A percentile compares a stretch with the other conserved stretches of the same genome.
phyloP scores from a whole-genome alignment of 2,797 vertebrate species.

The Falco biarmicus region DNA sequence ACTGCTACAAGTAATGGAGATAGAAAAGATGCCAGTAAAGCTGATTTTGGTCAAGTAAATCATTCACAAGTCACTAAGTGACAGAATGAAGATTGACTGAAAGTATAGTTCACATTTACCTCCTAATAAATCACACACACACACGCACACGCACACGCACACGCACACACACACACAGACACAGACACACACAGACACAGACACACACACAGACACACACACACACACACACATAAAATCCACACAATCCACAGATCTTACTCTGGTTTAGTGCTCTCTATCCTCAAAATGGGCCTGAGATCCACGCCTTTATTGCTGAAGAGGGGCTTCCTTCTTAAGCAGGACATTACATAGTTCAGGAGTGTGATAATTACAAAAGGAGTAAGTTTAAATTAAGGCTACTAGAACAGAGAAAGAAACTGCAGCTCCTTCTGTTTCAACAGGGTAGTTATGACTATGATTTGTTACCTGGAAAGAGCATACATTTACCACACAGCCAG shows the following conservation, averaged over 20 bases:
- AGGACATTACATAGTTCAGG: not conserved
- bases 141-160: too few relatives aligned
- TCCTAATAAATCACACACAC: not conserved
- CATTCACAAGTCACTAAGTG: not conserved
- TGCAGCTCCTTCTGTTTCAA: not conserved
- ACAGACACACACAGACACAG: too few relatives aligned
- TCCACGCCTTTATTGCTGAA: not conserved
- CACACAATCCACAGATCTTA: not conserved
- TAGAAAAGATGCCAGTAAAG: not conserved
- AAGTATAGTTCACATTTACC: not conserved
- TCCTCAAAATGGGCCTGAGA: not conserved
- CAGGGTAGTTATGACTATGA: not conserved
- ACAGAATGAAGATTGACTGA: not conserved
- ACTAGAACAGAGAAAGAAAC: not conserved
- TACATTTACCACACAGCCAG: not conserved
- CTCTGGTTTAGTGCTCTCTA: not conserved
- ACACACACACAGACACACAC: too few relatives aligned
- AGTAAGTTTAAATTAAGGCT: not conserved
- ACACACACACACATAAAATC: too few relatives aligned
- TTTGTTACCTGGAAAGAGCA: not conserved
- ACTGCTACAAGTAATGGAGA: not conserved
- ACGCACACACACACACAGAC: too few relatives aligned
- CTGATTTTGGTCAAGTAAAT: not conserved
- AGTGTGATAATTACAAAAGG: not conserved
- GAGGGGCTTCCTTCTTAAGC: not conserved